These are phyloP conservation scores for Isoperla grammatica DNA, from an alignment of 2,888 invertebrate genomes.

Conservation along the genomic window DNA sequence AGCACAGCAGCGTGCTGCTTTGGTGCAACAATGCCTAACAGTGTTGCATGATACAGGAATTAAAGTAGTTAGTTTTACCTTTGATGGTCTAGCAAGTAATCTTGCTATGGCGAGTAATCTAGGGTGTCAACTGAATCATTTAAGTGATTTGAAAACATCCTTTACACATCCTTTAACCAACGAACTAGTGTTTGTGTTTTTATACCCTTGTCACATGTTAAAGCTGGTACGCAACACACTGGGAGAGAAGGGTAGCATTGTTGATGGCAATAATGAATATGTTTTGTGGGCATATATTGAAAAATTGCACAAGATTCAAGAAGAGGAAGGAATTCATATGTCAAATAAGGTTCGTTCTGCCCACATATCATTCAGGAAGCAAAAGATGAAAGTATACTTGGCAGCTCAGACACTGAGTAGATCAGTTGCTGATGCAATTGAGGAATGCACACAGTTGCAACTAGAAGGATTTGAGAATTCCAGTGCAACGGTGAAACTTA, in stretches of 20 bases:
- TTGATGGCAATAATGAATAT: constrained; percentile 19
- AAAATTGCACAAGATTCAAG: constrained; percentile 25
- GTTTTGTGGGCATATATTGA: constrained; percentile 27
- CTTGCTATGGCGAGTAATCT: constrained; percentile 28
- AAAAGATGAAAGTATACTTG: constrained; percentile 5
- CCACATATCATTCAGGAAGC: constrained; percentile 20
- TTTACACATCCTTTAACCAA: constrained; percentile 17
- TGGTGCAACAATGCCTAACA: constrained; percentile 32
- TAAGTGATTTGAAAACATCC: constrained; percentile 11
- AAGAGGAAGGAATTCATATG: constrained; percentile 26
- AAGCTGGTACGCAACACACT: constrained; percentile 30
- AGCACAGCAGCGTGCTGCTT: constrained; percentile 32
- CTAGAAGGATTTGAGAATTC: constrained; percentile 15
- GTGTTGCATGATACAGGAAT: constrained; percentile 32
- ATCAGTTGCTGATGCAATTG: constrained; percentile 25
- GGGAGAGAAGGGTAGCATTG: constrained; percentile 10
- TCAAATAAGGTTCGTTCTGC: constrained; percentile 26
- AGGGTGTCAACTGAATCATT: constrained; percentile 26
- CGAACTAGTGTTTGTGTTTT: not conserved
- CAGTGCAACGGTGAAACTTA: constrained; percentile 24
- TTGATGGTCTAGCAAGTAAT: constrained; percentile 36
- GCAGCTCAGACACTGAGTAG: constrained; percentile 22
- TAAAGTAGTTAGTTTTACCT: constrained; percentile 33
- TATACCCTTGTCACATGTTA: constrained; percentile 31
- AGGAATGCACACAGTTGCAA: constrained; percentile 15